These are phyloP conservation scores for Hemistola chrysoprasaria DNA, from an alignment of 2,888 invertebrate genomes.

Conservation along the genomic window DNA sequence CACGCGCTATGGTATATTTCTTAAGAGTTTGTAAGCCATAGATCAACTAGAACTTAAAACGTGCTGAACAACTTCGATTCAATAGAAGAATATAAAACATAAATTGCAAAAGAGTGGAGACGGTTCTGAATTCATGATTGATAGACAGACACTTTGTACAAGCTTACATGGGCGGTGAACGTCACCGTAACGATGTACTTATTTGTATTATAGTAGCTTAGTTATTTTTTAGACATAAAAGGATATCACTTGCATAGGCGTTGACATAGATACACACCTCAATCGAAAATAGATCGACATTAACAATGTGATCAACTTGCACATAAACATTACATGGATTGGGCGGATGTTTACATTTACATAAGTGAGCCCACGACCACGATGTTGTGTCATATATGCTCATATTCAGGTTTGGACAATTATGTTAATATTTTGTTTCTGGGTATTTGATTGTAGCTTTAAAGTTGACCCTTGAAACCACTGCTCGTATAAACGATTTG, in stretches of 20 bases:
- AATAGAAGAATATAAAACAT: slow-evolving; percentile 18
- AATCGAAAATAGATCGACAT: not conserved
- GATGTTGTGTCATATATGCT: no score
- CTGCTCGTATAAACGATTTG: not conserved
- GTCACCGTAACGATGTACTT: slow-evolving; percentile 16
- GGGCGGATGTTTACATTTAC: slow-evolving; percentile 5
- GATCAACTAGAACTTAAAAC: slow-evolving; percentile 23
- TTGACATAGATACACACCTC: not conserved
- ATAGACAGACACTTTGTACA: slow-evolving; percentile 15
- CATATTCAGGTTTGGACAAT: no score
- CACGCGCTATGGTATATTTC: slow-evolving; percentile 16
- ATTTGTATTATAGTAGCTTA: not conserved
- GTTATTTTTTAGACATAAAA: not conserved
- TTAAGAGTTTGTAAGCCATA: slow-evolving; percentile 25
- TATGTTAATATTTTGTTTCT: no score
- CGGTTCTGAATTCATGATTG: slow-evolving; percentile 17
- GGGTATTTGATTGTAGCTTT: not conserved
- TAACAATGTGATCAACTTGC: not conserved
- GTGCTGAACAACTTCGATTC: slow-evolving; percentile 21
- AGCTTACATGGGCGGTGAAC: slow-evolving; percentile 9
- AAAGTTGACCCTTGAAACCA: not conserved
- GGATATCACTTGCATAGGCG: slow-evolving; percentile 3
- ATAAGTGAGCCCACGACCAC: not conserved
- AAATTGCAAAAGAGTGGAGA: slow-evolving; percentile 19
- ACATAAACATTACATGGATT: slow-evolving; percentile 4